Conservation (phyloP, 2,113 vertebrate species). For the Crotalus viridis region DNA sequence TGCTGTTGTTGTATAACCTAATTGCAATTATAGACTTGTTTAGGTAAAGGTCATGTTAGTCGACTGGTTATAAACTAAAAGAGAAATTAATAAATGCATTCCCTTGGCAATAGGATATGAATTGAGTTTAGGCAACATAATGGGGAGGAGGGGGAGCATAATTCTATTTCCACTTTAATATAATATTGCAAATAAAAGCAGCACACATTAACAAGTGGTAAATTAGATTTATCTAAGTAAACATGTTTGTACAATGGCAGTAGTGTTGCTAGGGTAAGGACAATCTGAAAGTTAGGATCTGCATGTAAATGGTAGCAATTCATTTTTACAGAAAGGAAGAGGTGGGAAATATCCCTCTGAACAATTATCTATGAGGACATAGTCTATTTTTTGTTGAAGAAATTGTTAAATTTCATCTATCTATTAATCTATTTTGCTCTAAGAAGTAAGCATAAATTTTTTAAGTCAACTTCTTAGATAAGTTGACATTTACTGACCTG, state of each 20-base stretch:
- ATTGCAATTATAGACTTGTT: conserved; percentile 77
- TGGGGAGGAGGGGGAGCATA: conserved; percentile 68
- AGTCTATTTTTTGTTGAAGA: conserved; percentile 63
- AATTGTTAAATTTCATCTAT: conserved; percentile 41
- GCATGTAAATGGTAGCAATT: conserved; percentile 56
- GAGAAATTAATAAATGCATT: conserved; percentile 74
- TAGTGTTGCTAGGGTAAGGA: conserved; percentile 70
- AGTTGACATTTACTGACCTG: background rate
- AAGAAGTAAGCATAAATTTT: conserved; percentile 50
- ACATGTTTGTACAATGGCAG: conserved; percentile 73
- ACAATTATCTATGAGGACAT: conserved; percentile 63
- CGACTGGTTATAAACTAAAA: conserved; percentile 73
- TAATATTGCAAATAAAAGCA: conserved; percentile 78
- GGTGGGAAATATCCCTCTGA: conserved; percentile 53
- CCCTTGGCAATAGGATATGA: conserved; percentile 75
- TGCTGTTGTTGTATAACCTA: conserved; percentile 76
- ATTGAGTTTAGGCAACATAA: conserved; percentile 75
- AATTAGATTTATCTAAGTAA: conserved; percentile 85
- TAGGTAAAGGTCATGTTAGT: conserved; percentile 80
- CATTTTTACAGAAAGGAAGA: conserved; percentile 67
- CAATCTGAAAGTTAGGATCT: conserved; percentile 77
- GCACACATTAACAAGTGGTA: conserved; percentile 78
- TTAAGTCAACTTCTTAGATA: background rate
- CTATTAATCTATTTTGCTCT: background rate
- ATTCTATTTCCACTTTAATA: conserved; percentile 83